phyloP scores from a whole-genome alignment of 2,888 invertebrate genomes.

The Phorcus lineatus region DNA sequence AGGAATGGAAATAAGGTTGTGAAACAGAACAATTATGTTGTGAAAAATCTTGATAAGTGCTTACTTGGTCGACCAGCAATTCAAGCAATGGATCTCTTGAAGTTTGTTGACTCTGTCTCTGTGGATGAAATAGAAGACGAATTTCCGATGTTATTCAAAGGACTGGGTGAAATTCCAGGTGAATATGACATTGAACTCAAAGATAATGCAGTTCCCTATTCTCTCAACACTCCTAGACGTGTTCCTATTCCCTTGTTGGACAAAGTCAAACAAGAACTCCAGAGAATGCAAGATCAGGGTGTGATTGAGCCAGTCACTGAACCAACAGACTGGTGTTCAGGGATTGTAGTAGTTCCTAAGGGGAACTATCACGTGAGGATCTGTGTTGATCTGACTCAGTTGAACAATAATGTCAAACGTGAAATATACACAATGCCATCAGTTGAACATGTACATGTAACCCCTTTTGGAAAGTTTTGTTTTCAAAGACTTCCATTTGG shows the following conservation, averaged over 20 bases:
- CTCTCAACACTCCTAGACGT: not conserved
- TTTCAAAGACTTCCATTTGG: constrained; percentile 41
- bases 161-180: not conserved
- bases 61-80: not conserved
- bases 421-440: constrained; percentile 37
- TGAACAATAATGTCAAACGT: constrained; percentile 41
- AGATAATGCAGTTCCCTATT: not conserved
- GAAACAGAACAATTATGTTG: too few relatives aligned
- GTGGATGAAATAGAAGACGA: not conserved
- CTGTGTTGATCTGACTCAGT: constrained; percentile 39
- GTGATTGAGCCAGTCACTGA: not conserved
- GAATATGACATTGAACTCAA: not conserved
- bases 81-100: not conserved
- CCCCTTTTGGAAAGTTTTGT: constrained; percentile 39
- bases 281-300: not conserved
- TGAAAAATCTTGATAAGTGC: too few relatives aligned
- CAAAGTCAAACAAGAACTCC: not conserved
- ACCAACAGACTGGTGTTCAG: constrained; percentile 43
- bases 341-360: constrained; percentile 42
- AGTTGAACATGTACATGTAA: constrained; percentile 3
- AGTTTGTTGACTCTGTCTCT: not conserved
- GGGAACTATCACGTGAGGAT: constrained; percentile 33
- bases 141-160: not conserved
- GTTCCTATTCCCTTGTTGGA: not conserved
- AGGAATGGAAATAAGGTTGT: too few relatives aligned